Evolutionary conservation across 2,113 vertebrate genomes (phyloP).

Genomic region (Hippolais icterina): DNA sequence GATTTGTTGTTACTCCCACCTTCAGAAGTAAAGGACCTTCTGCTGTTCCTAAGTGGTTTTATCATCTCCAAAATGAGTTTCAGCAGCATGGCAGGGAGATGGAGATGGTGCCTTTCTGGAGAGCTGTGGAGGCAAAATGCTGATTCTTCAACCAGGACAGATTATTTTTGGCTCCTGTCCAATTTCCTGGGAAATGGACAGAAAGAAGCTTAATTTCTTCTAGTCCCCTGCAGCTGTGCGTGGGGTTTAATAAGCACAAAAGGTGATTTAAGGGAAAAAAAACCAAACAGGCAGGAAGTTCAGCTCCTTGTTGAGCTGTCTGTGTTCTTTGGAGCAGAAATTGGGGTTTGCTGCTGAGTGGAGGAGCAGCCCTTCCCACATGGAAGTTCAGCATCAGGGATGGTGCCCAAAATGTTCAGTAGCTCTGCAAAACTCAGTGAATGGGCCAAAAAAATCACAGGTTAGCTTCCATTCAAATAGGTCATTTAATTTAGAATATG

Average conservation of each 20-base stretch:
- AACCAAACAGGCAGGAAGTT: not conserved
- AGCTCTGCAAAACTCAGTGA: not conserved
- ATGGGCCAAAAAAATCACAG: fast-evolving
- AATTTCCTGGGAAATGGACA: constrained; percentile 47
- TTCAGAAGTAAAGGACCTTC: not conserved
- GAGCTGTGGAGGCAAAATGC: not conserved
- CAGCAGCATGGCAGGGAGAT: not conserved
- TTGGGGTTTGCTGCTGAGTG: not conserved
- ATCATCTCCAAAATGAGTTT: not conserved
- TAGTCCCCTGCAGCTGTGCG: constrained; percentile 12
- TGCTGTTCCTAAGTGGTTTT: not conserved
- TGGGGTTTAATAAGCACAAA: not conserved
- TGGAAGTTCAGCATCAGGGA: not conserved
- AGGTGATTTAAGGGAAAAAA: not conserved
- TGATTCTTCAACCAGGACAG: not conserved
- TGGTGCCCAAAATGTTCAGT: not conserved
- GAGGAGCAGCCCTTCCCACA: not conserved
- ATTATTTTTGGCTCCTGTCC: constrained; percentile 13
- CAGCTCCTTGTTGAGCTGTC: not conserved
- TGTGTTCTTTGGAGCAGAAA: constrained; percentile 8
- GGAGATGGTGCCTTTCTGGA: not conserved
- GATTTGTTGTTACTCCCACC: not conserved
- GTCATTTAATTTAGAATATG: not conserved
- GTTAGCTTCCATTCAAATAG: not conserved
- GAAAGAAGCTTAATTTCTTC: constrained; percentile 28